phyloP scores from a whole-genome alignment of 2,888 invertebrate species.

The Sarcophaga caerulescens region DNA sequence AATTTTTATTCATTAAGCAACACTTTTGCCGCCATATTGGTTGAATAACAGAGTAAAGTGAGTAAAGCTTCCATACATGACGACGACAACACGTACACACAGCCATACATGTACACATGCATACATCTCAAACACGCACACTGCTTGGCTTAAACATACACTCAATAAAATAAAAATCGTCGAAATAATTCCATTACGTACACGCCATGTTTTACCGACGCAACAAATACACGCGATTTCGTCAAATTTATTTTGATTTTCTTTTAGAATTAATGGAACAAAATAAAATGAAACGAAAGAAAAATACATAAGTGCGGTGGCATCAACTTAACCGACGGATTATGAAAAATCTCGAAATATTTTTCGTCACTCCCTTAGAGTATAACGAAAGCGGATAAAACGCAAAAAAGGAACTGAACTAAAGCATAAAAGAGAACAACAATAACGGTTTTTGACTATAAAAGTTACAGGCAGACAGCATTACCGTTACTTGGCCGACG shows the following conservation, averaged over 20 bases:
- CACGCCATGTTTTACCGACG: conserved; percentile 52
- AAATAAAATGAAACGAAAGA: neutral
- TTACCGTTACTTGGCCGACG: conserved; percentile 42
- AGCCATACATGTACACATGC: neutral
- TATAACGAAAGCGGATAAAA: conserved; percentile 25
- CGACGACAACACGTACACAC: neutral
- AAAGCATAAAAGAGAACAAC: conserved; percentile 11
- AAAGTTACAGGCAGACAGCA: conserved; percentile 26
- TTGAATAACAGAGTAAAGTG: neutral
- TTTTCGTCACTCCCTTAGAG: neutral
- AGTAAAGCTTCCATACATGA: neutral
- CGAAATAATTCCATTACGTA: conserved; percentile 30
- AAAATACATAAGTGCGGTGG: too few species aligned
- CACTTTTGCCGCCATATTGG: conserved; percentile 12
- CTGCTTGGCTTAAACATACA: neutral
- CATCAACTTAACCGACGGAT: conserved; percentile 41
- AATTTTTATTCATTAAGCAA: neutral
- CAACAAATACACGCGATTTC: conserved; percentile 9
- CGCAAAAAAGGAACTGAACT: neutral
- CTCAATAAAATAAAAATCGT: too few species aligned
- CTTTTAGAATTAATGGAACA: neutral
- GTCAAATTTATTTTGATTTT: neutral
- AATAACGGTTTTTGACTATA: conserved; percentile 30
- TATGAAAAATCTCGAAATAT: conserved; percentile 20
- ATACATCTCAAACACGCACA: neutral